Evolutionary conservation across 2,888 invertebrate species (phyloP).

Genomic region (Eugnorisma glareosa): DNA sequence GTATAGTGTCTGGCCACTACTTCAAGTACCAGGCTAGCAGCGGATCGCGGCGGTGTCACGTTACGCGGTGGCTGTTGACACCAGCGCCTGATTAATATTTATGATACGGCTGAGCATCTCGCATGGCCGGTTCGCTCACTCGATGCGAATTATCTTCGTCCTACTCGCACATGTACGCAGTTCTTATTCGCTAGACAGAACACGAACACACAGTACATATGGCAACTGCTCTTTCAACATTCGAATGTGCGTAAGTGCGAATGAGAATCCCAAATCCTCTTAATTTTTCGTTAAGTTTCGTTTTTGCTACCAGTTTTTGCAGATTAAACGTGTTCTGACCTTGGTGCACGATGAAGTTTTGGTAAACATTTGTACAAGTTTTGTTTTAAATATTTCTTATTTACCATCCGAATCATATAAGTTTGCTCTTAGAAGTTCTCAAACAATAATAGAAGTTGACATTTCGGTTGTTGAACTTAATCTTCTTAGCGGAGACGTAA

Average conservation of each 20-base stretch:
- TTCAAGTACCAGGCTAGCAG: slow-evolving; percentile 87
- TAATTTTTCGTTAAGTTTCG: slow-evolving; percentile 81
- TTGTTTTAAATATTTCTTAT: slow-evolving; percentile 38
- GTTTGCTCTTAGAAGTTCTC: slow-evolving; percentile 22
- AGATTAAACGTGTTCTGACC: slow-evolving; percentile 71
- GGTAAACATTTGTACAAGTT: slow-evolving; percentile 65
- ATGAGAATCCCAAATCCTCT: slow-evolving; percentile 88
- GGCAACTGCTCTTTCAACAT: slow-evolving; percentile 84
- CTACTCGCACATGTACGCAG: slow-evolving; percentile 78
- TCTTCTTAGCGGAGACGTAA: slow-evolving; percentile 56
- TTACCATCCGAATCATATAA: slow-evolving; percentile 30
- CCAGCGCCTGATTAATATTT: slow-evolving; percentile 91
- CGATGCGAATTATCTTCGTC: slow-evolving; percentile 87
- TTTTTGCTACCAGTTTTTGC: slow-evolving; percentile 77
- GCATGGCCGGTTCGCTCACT: slow-evolving; percentile 89
- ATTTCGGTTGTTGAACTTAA: slow-evolving; percentile 39
- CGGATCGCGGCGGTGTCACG: slow-evolving; percentile 88
- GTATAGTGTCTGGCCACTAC: slow-evolving; percentile 79
- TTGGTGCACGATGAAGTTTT: slow-evolving; percentile 66
- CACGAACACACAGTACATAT: slow-evolving; percentile 77
- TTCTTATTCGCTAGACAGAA: slow-evolving; percentile 75
- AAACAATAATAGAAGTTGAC: slow-evolving; percentile 17
- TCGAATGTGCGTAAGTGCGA: slow-evolving; percentile 87
- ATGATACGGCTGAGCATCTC: slow-evolving; percentile 90
- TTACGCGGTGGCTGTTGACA: slow-evolving; percentile 91